These are phyloP conservation scores for Macrotis lagotis DNA, from an alignment of 2,113 vertebrate genomes.

Conservation along the genomic window DNA sequence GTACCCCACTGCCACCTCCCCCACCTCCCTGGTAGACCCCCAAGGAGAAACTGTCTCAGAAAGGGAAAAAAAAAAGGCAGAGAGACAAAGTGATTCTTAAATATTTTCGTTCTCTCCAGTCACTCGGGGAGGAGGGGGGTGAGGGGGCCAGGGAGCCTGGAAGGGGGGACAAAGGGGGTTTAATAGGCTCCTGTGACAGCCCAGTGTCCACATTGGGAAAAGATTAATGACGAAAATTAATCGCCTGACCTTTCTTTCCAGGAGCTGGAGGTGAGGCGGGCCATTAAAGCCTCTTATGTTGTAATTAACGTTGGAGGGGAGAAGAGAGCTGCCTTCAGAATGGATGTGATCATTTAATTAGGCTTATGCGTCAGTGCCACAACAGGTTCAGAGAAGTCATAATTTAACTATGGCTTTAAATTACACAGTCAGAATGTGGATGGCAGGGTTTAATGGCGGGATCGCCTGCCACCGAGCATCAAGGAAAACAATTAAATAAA, in stretches of 20 bases:
- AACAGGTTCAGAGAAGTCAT: conserved; percentile 94
- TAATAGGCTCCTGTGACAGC: conserved; percentile 88
- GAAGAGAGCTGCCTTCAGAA: conserved; percentile 91
- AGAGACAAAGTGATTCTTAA: conserved; percentile 82
- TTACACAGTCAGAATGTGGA: conserved; percentile 86
- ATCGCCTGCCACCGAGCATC: conserved; percentile 76
- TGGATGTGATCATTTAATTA: conserved; percentile 97
- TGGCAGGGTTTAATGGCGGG: conserved; percentile 85
- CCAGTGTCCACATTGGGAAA: conserved; percentile 93
- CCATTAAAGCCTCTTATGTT: conserved; percentile 98
- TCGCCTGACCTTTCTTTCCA: conserved; percentile 95
- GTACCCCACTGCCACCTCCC: neutral
- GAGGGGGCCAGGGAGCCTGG: conserved; percentile 63
- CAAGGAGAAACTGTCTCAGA: conserved; percentile 58
- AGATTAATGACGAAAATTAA: conserved; percentile 96
- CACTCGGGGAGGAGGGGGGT: conserved; percentile 71
- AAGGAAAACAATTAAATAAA: conserved; percentile 89
- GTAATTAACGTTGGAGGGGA: conserved; percentile 95
- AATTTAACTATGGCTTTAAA: conserved; percentile 94
- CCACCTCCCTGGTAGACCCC: conserved; percentile 13
- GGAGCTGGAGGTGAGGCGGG: conserved; percentile 95
- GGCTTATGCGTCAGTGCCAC: conserved; percentile 92
- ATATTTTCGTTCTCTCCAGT: conserved; percentile 86
- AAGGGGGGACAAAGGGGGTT: conserved; percentile 78
- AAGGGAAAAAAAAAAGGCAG: neutral